Conservation (phyloP, 2,888 invertebrate genomes). For the Nemurella pictetii region DNA sequence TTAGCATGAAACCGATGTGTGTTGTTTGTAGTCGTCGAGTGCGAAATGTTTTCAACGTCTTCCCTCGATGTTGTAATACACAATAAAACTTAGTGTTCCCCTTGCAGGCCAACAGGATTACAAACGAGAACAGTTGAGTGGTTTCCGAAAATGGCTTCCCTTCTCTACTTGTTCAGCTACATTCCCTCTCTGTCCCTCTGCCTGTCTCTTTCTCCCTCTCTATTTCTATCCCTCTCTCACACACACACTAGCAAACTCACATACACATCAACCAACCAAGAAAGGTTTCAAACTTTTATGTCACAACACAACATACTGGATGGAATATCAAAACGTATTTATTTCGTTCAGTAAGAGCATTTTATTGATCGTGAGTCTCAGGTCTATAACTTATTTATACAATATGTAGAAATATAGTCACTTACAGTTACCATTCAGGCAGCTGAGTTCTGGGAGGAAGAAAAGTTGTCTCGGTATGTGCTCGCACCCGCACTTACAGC, state of each 20-base stretch:
- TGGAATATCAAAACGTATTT: constrained; percentile 23
- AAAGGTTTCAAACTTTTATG: constrained; percentile 12
- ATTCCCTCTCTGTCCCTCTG: constrained; percentile 11
- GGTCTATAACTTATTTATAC: constrained; percentile 7
- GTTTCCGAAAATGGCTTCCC: constrained; percentile 33
- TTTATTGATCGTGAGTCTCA: not conserved
- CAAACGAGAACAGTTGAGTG: constrained; percentile 32
- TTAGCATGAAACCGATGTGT: not conserved
- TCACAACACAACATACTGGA: not conserved
- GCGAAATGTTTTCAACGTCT: not conserved
- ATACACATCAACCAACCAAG: not conserved
- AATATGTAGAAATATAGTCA: constrained; percentile 17
- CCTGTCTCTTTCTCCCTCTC: constrained; percentile 16
- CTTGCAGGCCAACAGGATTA: constrained; percentile 23
- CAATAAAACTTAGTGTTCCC: constrained; percentile 17
- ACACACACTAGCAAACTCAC: not conserved
- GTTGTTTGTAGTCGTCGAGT: not conserved
- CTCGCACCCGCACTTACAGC: too few species aligned
- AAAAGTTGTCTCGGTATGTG: too few species aligned
- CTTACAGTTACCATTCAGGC: too few species aligned
- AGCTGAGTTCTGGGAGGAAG: too few species aligned
- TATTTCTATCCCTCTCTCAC: constrained; percentile 8
- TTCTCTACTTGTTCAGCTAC: constrained; percentile 8
- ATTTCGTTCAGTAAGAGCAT: constrained; percentile 6
- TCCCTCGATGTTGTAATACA: constrained; percentile 4